phyloP scores from a whole-genome alignment of 1,140 invertebrate species.

The Dolichoris vasculosae region DNA sequence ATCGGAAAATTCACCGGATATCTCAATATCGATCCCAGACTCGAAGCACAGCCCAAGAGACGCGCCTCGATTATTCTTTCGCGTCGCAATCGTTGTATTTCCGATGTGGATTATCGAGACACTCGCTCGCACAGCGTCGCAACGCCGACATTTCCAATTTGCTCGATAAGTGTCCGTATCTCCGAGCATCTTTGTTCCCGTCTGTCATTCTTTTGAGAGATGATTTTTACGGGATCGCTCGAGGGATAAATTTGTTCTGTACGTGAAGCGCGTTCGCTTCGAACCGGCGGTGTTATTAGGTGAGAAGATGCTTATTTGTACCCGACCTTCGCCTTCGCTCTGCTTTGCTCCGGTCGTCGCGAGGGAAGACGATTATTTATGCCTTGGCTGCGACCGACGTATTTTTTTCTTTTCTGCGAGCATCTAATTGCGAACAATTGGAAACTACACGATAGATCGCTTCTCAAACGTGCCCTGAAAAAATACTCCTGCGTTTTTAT shows the following conservation, averaged over 20 bases:
- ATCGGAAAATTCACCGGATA: neutral
- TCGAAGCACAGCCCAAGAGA: neutral
- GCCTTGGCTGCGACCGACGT: no score
- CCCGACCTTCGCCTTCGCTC: neutral
- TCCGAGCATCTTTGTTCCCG: neutral
- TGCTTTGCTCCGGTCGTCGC: neutral
- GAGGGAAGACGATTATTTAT: neutral
- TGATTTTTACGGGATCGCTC: neutral
- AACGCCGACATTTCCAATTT: slow-evolving; percentile 24
- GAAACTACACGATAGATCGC: neutral
- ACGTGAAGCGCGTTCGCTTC: neutral
- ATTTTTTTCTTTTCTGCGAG: neutral
- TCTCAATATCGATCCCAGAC: neutral
- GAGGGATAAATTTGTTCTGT: neutral
- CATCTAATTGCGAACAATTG: no score
- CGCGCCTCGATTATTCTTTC: slow-evolving; percentile 26
- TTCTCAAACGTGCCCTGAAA: neutral
- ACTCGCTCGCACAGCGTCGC: neutral
- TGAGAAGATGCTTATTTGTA: neutral
- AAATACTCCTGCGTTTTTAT: no score
- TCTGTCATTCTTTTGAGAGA: neutral
- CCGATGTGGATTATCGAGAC: neutral
- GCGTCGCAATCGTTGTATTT: neutral
- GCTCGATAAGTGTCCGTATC: neutral
- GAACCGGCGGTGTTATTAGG: neutral